These are phyloP conservation scores for Macrocentrus cingulum DNA, from an alignment of 1,140 invertebrate genomes.

Conservation along the genomic window DNA sequence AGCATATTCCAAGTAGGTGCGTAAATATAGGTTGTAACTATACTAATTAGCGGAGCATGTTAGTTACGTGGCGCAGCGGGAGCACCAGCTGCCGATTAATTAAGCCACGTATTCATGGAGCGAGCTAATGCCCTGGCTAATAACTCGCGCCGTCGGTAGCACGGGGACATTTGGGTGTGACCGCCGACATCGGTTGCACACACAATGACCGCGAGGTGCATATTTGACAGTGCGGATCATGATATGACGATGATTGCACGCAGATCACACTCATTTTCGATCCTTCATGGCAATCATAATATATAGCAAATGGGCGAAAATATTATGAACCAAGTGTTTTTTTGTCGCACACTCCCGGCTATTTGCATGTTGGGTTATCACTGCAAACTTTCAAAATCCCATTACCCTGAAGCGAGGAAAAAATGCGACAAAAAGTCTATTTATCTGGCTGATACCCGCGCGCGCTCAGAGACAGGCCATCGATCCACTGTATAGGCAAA, in stretches of 20 bases:
- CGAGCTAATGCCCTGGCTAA: conserved; percentile 44
- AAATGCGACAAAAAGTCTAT: too few relatives aligned
- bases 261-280: not conserved
- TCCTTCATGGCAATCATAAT: not conserved
- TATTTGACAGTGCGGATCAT: conserved; percentile 16
- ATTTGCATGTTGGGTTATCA: too few relatives aligned
- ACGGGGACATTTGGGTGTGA: conserved; percentile 25
- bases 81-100: conserved; percentile 41
- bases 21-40: too few relatives aligned
- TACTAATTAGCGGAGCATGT: conserved; percentile 37
- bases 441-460: too few relatives aligned
- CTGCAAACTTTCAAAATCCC: too few relatives aligned
- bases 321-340: too few relatives aligned
- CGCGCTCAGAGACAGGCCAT: too few relatives aligned
- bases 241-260: not conserved
- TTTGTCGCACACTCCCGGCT: too few relatives aligned
- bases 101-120: conserved; percentile 41
- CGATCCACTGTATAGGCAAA: not conserved
- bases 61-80: conserved; percentile 36
- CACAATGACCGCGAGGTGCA: conserved; percentile 13
- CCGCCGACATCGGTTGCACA: conserved; percentile 24
- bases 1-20: too few relatives aligned
- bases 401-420: too few relatives aligned
- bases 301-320: too few relatives aligned
- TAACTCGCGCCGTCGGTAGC: conserved; percentile 35